Percentiles rank a stretch among this genome's conserved stretches.
phyloP scores from a whole-genome alignment of 2,888 invertebrate species.

The Operophtera brumata region DNA sequence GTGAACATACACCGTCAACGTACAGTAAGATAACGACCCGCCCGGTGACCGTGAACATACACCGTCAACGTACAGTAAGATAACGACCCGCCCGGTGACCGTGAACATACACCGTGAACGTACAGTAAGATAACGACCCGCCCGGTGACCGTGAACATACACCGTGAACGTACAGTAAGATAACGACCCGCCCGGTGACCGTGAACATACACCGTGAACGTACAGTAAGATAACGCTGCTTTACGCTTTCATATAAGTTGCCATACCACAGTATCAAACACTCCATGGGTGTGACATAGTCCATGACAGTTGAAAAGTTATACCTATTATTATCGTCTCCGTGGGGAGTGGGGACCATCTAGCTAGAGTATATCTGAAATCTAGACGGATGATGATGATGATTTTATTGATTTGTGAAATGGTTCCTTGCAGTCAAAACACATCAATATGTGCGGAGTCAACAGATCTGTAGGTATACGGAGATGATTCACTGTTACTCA shows the following conservation, averaged over 20 bases:
- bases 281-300: too few species aligned
- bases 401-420: too few species aligned
- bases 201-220: neutral
- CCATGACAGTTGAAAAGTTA: too few species aligned
- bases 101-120: neutral
- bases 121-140: constrained; percentile 29
- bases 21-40: constrained; percentile 29
- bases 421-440: neutral
- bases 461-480: neutral
- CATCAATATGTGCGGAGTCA: neutral
- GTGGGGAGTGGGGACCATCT: too few species aligned
- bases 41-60: neutral
- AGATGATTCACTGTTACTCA: constrained; percentile 2
- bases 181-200: constrained; percentile 18
- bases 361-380: too few species aligned
- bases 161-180: constrained; percentile 16
- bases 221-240: constrained; percentile 58
- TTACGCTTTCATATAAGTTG: constrained; percentile 73
- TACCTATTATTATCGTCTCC: too few species aligned
- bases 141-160: neutral
- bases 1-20: neutral
- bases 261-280: constrained; percentile 12
- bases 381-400: too few species aligned
- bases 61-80: constrained; percentile 16
- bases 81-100: constrained; percentile 17